Base-by-base conservation (phyloP, 1,140 invertebrate genomes). In the Medauroidea extradentata region DNA sequence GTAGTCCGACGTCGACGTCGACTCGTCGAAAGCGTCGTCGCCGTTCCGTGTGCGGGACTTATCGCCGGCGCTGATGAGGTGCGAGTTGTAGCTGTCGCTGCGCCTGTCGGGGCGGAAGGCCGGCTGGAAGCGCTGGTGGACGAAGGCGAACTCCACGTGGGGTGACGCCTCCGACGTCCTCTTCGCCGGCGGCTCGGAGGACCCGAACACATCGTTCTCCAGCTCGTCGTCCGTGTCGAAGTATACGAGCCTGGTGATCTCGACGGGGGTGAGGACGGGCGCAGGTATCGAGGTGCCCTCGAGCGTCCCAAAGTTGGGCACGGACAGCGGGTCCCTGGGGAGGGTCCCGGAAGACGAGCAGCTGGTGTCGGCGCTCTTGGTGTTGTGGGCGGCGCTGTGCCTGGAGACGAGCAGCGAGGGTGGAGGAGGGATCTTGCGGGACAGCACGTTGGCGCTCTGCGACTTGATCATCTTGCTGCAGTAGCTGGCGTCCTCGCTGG, bases 351-450 rank as follows among this genome's bases (percentile, higher is more conserved):
- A 64, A 16, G 62, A 55, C n/a, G 63, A 61, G 14, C 42, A 14
- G 56, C 23, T 58, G 73, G 89, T 89, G 63, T 87, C 87, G 61
- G 89, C 87, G 2, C 87, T 89, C 19, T 48, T 78, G 14, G 83
- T 82, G 66, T 89, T 88, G 73, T 89, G 88, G 63, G 88, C 87
- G 61, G 89, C 87, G 2, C 87, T 89, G 44, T 87, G 82, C 1
- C 86, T 85, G 65, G 89, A 86, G 43, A 86, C 75, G 16, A 41
- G 44, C 2, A 55, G 21, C 16, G 16, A 25, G 18, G 38, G 11
- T 60, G 11, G 64, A 59, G 3, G 66, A 66, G n/a, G 43, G 58
- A 27, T 66, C 65, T 8, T 51, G 62, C 81, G 21, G 3, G 53
- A 43, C 43, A 85, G 82, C 19, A 81, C 69, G 67, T 83, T 82